These are phyloP conservation scores for Drosophila sordidapex DNA, from an alignment of 2,888 invertebrate genomes.

Conservation along the genomic window DNA sequence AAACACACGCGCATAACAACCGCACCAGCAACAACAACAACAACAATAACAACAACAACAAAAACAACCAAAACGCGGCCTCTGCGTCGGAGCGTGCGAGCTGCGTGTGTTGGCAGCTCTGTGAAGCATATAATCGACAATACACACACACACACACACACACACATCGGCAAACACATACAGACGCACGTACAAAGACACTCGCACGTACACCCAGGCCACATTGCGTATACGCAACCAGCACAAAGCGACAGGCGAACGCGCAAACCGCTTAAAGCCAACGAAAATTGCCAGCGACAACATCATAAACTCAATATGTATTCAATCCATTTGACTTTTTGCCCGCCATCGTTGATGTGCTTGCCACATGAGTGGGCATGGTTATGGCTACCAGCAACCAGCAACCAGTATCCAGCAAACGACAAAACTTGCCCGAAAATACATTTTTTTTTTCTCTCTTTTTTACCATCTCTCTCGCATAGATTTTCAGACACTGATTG, in stretches of 20 bases:
- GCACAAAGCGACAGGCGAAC: slow-evolving; percentile 55
- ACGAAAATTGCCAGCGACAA: slow-evolving; percentile 78
- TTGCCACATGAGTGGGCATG: slow-evolving; percentile 53
- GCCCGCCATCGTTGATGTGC: slow-evolving; percentile 50
- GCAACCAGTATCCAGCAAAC: slow-evolving; percentile 17
- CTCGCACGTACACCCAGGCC: slow-evolving; percentile 21
- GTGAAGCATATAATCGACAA: slow-evolving; percentile 75
- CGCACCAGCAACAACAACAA: slow-evolving; percentile 25
- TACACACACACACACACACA: slow-evolving; percentile 32
- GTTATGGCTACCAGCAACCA: slow-evolving; percentile 16
- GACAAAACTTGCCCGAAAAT: slow-evolving; percentile 30
- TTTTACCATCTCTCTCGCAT: slow-evolving; percentile 24
- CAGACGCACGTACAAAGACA: slow-evolving; percentile 2
- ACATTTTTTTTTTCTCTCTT: background rate
- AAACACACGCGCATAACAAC: slow-evolving; percentile 47
- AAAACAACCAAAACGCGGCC: slow-evolving; percentile 47
- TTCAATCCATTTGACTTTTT: slow-evolving; percentile 80
- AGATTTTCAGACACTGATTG: slow-evolving; percentile 71
- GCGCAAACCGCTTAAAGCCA: slow-evolving; percentile 75
- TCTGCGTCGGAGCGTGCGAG: slow-evolving; percentile 47
- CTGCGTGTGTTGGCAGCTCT: slow-evolving; percentile 67
- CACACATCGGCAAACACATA: slow-evolving; percentile 13
- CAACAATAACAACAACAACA: background rate
- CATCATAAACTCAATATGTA: slow-evolving; percentile 73
- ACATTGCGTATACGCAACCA: slow-evolving; percentile 72